Conservation (phyloP, 2,113 vertebrate species). For the Lophotis ruficrista region DNA sequence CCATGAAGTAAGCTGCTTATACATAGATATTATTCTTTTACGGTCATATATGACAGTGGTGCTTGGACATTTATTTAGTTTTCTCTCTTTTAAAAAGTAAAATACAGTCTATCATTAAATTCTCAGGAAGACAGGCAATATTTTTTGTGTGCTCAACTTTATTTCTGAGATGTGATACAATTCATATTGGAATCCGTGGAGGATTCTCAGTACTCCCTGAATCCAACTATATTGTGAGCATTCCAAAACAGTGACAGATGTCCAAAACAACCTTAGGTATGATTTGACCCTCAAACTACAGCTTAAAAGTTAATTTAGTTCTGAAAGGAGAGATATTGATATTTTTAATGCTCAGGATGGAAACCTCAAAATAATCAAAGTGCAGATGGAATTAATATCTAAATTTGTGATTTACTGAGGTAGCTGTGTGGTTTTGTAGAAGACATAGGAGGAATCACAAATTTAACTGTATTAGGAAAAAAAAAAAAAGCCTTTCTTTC, state of each 20-base stretch:
- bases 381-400: neutral
- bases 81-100: neutral
- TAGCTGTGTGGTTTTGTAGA: neutral
- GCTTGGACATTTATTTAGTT: neutral
- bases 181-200: neutral
- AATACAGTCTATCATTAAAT: neutral
- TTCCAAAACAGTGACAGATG: neutral
- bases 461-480: neutral
- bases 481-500: neutral
- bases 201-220: neutral
- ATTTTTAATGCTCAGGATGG: neutral
- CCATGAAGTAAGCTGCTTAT: neutral
- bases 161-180: neutral
- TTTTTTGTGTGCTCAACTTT: neutral
- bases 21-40: neutral
- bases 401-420: neutral
- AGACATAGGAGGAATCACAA: neutral
- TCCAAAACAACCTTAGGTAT: neutral
- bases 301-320: neutral
- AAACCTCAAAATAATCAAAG: neutral
- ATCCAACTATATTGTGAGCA: neutral
- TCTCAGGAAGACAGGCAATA: neutral
- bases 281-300: neutral
- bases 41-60: neutral
- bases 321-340: neutral